These are phyloP conservation scores for Chelidonichthys spinosus DNA, from an alignment of 2,797 vertebrate genomes.

Conservation along the genomic window DNA sequence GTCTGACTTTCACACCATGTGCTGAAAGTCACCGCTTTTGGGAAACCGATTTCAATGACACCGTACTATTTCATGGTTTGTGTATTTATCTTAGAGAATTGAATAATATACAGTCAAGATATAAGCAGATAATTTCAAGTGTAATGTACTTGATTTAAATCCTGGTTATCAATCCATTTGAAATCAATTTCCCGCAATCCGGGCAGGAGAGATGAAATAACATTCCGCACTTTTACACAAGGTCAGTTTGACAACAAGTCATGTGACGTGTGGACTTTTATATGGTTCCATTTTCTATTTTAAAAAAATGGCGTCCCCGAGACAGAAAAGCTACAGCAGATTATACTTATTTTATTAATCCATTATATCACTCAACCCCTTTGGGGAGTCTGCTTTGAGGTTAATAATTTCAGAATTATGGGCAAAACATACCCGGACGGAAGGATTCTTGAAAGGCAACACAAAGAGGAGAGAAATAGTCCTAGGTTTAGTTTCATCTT, in stretches of 20 bases:
- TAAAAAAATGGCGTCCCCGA: conserved; percentile 68
- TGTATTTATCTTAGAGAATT: neutral
- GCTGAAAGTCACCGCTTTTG: neutral
- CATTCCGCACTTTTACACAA: neutral
- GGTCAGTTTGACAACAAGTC: conserved; percentile 32
- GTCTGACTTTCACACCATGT: neutral
- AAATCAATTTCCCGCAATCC: neutral
- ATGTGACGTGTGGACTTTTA: conserved; percentile 50
- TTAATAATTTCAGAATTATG: conserved; percentile 81
- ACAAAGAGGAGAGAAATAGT: conserved; percentile 58
- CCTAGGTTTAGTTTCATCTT: conserved; percentile 69
- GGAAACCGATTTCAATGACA: neutral
- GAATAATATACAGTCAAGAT: too few species aligned
- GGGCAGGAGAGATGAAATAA: neutral
- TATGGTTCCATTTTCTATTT: conserved; percentile 60
- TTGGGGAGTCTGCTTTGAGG: conserved; percentile 70
- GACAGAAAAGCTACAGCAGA: conserved; percentile 69
- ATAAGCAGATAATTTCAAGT: too few species aligned
- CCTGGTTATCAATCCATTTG: conserved; percentile 4
- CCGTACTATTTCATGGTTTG: neutral
- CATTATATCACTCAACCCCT: conserved; percentile 82
- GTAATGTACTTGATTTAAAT: neutral
- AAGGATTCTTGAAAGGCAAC: conserved; percentile 65
- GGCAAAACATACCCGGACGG: conserved; percentile 61
- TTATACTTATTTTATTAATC: conserved; percentile 83